phyloP scores from a whole-genome alignment of 2,888 invertebrate species.

The Apantesis nais region DNA sequence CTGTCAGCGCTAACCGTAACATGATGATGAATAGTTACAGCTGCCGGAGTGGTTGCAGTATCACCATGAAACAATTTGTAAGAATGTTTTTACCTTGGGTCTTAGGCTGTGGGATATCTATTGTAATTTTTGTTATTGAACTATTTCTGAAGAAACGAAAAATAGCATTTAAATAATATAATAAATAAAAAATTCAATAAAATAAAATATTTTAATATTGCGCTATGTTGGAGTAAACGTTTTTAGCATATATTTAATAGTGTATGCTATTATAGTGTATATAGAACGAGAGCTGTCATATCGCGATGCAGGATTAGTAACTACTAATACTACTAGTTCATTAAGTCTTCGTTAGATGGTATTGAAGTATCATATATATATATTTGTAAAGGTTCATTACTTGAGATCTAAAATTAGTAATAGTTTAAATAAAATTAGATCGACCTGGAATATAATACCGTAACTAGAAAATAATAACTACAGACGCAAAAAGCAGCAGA shows the following conservation, averaged over 20 bases:
- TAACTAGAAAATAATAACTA: too few relatives aligned
- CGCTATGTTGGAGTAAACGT: not conserved
- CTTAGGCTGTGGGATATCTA: conserved; percentile 61
- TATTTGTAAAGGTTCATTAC: too few relatives aligned
- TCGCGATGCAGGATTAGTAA: too few relatives aligned
- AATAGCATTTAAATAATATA: not conserved
- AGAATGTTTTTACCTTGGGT: conserved; percentile 68
- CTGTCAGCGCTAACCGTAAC: conserved; percentile 57
- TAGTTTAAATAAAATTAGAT: too few relatives aligned
- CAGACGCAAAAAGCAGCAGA: too few relatives aligned
- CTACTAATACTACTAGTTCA: too few relatives aligned
- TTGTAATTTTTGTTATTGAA: conserved; percentile 60
- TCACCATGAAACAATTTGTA: conserved; percentile 61
- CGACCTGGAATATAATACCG: too few relatives aligned
- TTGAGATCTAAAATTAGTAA: too few relatives aligned
- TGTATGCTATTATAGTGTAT: too few relatives aligned
- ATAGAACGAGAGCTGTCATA: not conserved
- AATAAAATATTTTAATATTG: not conserved
- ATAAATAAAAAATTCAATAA: too few relatives aligned
- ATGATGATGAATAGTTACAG: conserved; percentile 65
- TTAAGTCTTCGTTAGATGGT: too few relatives aligned
- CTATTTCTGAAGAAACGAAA: conserved; percentile 10
- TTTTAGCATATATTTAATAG: not conserved
- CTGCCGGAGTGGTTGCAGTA: conserved; percentile 68
- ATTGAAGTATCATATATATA: too few relatives aligned